These are phyloP conservation scores for Felis chaus DNA, from an alignment of 2,113 vertebrate genomes.

Conservation along the genomic window DNA sequence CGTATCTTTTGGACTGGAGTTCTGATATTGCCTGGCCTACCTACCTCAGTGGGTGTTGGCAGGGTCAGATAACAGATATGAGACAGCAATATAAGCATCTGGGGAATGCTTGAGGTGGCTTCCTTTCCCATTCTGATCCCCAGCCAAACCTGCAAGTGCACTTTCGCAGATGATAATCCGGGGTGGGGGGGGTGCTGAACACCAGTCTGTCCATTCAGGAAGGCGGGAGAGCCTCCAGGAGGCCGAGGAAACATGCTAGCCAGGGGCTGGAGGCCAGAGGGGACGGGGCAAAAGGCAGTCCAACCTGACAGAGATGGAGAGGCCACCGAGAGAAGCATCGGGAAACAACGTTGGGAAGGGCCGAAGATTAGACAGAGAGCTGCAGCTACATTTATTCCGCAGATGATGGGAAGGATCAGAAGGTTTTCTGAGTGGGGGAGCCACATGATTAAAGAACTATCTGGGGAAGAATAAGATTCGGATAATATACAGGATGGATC, in stretches of 20 bases:
- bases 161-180: background rate
- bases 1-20: background rate
- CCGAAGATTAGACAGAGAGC: background rate
- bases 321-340: fast-evolving
- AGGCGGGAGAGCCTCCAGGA: background rate
- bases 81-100: background rate
- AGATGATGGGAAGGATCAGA: fast-evolving
- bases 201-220: background rate
- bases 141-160: background rate
- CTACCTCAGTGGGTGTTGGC: no score
- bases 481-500: background rate
- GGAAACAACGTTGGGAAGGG: background rate
- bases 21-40: background rate
- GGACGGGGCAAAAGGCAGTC: background rate
- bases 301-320: background rate
- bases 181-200: background rate
- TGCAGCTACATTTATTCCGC: fast-evolving
- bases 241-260: background rate
- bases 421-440: background rate
- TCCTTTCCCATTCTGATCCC: background rate
- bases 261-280: background rate
- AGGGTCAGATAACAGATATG: background rate
- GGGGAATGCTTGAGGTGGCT: background rate
- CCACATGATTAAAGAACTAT: background rate
- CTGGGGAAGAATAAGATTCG: background rate